phyloP scores from a whole-genome alignment of 53 echinoderm and acorn worm species.

The Paracentrotus lividus region DNA sequence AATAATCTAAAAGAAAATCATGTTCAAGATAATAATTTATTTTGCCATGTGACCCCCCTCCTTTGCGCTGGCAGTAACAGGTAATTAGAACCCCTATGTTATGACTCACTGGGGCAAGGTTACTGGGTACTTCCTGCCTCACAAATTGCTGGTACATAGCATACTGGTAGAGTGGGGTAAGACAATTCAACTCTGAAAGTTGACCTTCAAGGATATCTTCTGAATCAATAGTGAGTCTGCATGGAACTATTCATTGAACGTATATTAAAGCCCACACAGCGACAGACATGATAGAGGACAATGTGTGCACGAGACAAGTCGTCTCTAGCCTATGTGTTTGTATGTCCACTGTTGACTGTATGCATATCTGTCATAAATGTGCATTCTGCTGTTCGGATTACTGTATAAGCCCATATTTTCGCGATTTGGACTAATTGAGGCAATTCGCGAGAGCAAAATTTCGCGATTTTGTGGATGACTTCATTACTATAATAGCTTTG shows the following conservation, averaged over 20 bases:
- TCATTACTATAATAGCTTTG: no score
- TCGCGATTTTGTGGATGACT: no score
- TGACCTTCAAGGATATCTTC: not conserved
- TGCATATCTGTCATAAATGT: no score
- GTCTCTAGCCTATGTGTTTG: no score
- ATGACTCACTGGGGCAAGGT: not conserved
- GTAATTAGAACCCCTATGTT: not conserved
- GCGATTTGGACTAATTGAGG: no score
- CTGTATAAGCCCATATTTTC: no score
- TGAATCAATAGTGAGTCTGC: slow-evolving; percentile 9
- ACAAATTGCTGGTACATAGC: not conserved
- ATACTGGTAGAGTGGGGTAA: slow-evolving; percentile 2
- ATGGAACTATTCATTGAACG: not conserved
- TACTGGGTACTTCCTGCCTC: slow-evolving; percentile 10
- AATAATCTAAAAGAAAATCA: not conserved
- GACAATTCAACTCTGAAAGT: not conserved
- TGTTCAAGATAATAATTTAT: not conserved
- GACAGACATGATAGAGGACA: no score
- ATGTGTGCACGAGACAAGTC: no score
- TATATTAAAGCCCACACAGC: no score
- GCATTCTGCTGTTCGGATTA: no score
- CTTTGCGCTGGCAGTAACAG: not conserved
- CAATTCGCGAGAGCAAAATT: no score
- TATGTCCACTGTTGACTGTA: no score
- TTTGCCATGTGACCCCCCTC: not conserved